phyloP scores from a whole-genome alignment of 2,113 vertebrate species.

The Tympanuchus pallidicinctus region DNA sequence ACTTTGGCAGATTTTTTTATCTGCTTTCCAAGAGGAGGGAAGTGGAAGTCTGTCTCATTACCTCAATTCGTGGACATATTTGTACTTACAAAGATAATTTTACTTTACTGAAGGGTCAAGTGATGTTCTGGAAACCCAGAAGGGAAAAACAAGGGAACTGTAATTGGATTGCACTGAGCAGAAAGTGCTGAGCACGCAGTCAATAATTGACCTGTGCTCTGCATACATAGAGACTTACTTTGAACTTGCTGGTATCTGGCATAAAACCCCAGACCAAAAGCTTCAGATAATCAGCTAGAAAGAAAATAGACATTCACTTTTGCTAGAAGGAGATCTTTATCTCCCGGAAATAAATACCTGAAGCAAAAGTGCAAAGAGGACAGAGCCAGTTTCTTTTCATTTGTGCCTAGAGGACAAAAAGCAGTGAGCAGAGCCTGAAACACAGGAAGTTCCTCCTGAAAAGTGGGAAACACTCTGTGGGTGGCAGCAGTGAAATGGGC shows the following conservation, averaged over 20 bases:
- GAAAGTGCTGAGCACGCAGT: conserved; percentile 24
- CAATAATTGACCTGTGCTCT: conserved; percentile 36
- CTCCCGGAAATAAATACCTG: not conserved
- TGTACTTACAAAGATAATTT: not conserved
- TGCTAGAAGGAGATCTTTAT: not conserved
- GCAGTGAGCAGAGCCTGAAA: not conserved
- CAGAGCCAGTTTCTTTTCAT: not conserved
- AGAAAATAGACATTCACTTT: not conserved
- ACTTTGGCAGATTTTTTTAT: conserved; percentile 29
- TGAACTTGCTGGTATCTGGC: not conserved
- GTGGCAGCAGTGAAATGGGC: not conserved
- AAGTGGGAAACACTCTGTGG: not conserved
- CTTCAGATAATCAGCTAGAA: conserved; percentile 13
- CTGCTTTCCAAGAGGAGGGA: conserved; percentile 16
- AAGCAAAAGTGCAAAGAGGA: not conserved
- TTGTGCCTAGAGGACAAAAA: not conserved
- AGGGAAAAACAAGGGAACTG: conserved; percentile 14
- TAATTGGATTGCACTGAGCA: conserved; percentile 34
- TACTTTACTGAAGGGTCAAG: not conserved
- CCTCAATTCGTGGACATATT: conserved; percentile 24
- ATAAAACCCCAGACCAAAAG: not conserved
- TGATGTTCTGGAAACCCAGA: conserved; percentile 29
- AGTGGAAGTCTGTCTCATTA: conserved; percentile 43
- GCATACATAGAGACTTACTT: not conserved
- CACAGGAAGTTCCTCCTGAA: not conserved